A percentile compares a stretch with the other conserved stretches of the same genome.
phyloP scores from a whole-genome alignment of 2,797 vertebrate species.

The Gambelia wislizenii region DNA sequence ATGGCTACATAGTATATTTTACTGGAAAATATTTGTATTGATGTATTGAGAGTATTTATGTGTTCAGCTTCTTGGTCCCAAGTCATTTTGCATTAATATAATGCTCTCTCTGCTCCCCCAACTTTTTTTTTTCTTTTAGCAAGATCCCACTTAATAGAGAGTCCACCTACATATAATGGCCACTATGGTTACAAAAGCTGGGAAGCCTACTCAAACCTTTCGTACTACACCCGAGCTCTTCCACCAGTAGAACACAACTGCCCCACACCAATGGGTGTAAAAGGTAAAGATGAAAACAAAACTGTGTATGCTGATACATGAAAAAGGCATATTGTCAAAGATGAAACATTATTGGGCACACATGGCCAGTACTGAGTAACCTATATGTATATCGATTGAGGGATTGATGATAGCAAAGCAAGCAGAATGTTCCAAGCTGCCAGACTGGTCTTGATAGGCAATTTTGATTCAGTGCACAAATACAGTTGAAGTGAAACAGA shows the following conservation, averaged over 20 bases:
- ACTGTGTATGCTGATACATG: not conserved
- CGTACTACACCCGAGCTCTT: conserved; percentile 92
- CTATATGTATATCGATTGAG: not conserved
- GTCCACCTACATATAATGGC: conserved; percentile 93
- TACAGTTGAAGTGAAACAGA: not conserved
- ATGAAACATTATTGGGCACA: not conserved
- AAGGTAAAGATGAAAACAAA: conserved; percentile 82
- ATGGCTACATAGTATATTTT: not conserved
- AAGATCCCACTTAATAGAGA: conserved; percentile 94
- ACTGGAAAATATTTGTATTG: not conserved
- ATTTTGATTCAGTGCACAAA: not conserved
- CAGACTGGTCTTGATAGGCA: no score
- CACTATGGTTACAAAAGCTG: conserved; percentile 93
- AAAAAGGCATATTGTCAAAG: not conserved
- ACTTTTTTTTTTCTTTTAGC: conserved; percentile 79
- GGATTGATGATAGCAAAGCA: not conserved
- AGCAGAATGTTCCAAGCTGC: no score
- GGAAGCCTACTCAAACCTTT: conserved; percentile 97
- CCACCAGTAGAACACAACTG: conserved; percentile 91
- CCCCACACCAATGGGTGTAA: conserved; percentile 95
- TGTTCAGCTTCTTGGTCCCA: not conserved
- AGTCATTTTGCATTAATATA: not conserved
- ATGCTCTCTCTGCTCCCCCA: no score
- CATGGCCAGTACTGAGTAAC: not conserved
- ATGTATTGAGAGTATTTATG: not conserved